A percentile compares a stretch with the other conserved stretches of the same genome.
These are phyloP conservation scores for Xiphydria camelus DNA, from an alignment of 2,888 invertebrate species.

Conservation along the genomic window DNA sequence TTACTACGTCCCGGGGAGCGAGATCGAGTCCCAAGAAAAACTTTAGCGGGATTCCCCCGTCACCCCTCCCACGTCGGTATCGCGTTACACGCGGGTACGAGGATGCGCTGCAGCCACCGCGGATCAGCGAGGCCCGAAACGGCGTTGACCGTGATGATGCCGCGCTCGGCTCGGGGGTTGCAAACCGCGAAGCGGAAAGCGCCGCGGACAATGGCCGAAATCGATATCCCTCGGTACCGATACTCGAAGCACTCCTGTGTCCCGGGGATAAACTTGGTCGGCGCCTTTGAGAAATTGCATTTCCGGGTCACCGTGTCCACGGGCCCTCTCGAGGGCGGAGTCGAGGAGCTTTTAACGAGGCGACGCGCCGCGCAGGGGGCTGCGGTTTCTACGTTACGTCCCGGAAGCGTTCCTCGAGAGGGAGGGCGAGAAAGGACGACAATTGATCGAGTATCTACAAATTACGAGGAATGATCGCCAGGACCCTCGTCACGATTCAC, in stretches of 20 bases:
- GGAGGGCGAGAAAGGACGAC: not conserved
- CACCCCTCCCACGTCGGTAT: constrained; percentile 18
- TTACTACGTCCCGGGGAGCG: too few species aligned
- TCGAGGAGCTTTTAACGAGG: too few species aligned
- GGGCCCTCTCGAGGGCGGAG: constrained; percentile 6
- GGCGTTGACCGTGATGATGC: constrained; percentile 1
- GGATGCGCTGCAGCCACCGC: constrained; percentile 11
- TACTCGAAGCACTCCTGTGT: constrained; percentile 2
- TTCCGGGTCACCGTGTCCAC: too few species aligned
- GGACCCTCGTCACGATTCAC: too few species aligned
- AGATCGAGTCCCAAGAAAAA: too few species aligned
- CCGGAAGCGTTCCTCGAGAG: constrained; percentile 1
- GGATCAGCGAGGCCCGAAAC: constrained; percentile 19
- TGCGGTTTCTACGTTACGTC: too few species aligned
- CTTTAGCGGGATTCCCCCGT: too few species aligned
- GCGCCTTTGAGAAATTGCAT: constrained; percentile 21
- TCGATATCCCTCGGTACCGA: constrained; percentile 22
- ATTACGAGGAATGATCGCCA: too few species aligned
- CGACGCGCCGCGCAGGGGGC: too few species aligned
- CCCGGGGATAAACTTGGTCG: constrained; percentile 4
- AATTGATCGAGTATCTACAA: too few species aligned
- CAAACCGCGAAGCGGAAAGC: too few species aligned
- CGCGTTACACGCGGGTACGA: constrained; percentile 10
- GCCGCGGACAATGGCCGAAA: constrained; percentile 20
- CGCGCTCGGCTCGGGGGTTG: constrained; percentile 3